Base-by-base conservation (phyloP, 2,797 vertebrate species). In the Rhinogobio ventralis region DNA sequence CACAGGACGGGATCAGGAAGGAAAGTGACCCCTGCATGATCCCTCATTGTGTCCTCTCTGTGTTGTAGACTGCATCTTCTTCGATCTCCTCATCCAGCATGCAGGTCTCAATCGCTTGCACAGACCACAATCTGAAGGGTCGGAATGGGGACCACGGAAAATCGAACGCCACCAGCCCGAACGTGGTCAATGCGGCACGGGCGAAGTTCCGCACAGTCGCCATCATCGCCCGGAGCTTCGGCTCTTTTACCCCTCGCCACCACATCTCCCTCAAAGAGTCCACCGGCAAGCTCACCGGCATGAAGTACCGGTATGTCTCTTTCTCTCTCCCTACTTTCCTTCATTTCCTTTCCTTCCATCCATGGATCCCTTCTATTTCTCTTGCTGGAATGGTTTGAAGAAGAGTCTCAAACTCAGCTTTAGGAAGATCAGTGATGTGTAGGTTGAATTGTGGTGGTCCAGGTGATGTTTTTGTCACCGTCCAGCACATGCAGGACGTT, bases 71-170 rank as follows among this genome's bases (percentile, higher is more conserved):
- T 28, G 72, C 75, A 78, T 62, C 80, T 69, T 39, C 55, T 0
- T 66, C 33, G 3, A 86, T 71, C 53, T 75, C 69, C 60, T 73
- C 77, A 11, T 76, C 72, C 96, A 93, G 92, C 94, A 99, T 99
- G 98, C 98, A 99, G 95, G 98, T 99, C 94, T 99, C 98, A 91
- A 99, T 99, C 85, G 98, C 98, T 90, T 99, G 98, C 93, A 99
- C 98, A 0, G 98, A 99, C 91, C 98, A 99, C 94, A 99, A 97
- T 93, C 92, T 99, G 92, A 99, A 99, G 95, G 94, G 96, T 86
- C 96, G 97, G 30, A 99, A 98, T 93, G 97, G 97, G 79, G 98
- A 99, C 87, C 97, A 99, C 91, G 95, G 97, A 95, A 99, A 99
- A 93, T 97, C 97, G 95, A 97, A 89, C 85, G 91, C 96, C 94